Evolutionary conservation across 1,140 invertebrate genomes (phyloP).

Genomic region (Ptiloglossa arizonensis): DNA sequence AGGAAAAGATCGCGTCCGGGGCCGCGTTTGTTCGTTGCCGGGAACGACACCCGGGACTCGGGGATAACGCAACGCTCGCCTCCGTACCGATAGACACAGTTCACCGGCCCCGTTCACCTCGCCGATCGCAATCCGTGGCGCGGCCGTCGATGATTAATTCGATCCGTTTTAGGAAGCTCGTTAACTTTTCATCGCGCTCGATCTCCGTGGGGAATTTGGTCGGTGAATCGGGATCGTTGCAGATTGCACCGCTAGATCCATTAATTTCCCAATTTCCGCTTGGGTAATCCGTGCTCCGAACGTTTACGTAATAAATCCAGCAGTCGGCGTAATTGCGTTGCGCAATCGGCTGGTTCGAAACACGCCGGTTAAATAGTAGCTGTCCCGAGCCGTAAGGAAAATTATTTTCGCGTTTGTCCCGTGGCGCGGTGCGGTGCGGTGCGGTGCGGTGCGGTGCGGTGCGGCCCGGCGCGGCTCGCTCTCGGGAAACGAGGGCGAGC

Average conservation of each 20-base stretch:
- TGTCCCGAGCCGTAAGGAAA: neutral
- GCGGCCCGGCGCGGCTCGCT: neutral
- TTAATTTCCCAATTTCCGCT: constrained; percentile 48
- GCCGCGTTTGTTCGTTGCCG: too few relatives aligned
- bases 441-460: too few relatives aligned
- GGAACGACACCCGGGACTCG: too few relatives aligned
- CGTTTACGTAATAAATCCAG: constrained; percentile 34
- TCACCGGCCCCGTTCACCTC: neutral
- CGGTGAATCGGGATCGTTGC: neutral
- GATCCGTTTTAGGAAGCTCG: constrained; percentile 26
- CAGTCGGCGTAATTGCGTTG: constrained; percentile 14
- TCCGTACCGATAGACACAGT: neutral
- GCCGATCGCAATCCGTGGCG: neutral
- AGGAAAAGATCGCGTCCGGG: too few relatives aligned
- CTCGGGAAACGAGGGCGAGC: neutral
- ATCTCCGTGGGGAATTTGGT: constrained; percentile 17
- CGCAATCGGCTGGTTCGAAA: constrained; percentile 2
- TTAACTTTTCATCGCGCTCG: constrained; percentile 30
- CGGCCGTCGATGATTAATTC: constrained; percentile 24
- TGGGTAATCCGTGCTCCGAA: constrained; percentile 32
- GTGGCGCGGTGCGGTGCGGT: too few relatives aligned
- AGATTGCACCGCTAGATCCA: constrained; percentile 5
- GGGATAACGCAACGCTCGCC: too few relatives aligned
- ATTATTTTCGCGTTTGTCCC: constrained; percentile 1
- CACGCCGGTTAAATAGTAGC: neutral